Evolutionary conservation across 35 echinoderm and acorn worm species (phyloP).

Genomic region (Apostichopus japonicus): DNA sequence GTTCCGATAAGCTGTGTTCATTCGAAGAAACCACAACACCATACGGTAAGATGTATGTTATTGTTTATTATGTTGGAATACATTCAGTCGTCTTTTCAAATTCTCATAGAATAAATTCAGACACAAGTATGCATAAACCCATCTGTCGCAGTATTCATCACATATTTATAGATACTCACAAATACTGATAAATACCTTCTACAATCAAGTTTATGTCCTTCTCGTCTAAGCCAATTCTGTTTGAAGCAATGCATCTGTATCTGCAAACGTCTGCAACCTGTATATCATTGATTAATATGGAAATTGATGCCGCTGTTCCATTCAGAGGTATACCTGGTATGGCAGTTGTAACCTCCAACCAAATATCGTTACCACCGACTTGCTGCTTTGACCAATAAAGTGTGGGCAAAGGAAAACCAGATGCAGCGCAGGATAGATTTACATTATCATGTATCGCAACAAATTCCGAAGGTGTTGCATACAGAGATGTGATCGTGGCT

Average conservation of each 20-base stretch:
- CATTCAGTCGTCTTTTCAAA: too few species aligned
- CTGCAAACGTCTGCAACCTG: background rate
- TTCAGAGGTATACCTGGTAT: background rate
- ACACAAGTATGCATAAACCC: too few species aligned
- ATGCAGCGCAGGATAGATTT: background rate
- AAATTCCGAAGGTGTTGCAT: background rate
- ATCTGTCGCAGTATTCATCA: too few species aligned
- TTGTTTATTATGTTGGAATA: too few species aligned
- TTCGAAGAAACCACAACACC: too few species aligned
- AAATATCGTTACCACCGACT: background rate
- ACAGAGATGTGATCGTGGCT: background rate
- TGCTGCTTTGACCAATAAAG: conserved; percentile 13
- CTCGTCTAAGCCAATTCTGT: background rate
- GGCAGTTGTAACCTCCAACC: background rate
- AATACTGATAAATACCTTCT: background rate
- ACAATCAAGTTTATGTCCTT: background rate
- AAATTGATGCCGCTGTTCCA: background rate
- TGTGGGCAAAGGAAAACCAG: background rate
- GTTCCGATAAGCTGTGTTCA: too few species aligned
- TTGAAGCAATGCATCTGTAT: background rate
- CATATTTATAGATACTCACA: too few species aligned
- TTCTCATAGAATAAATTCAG: too few species aligned
- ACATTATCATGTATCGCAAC: background rate
- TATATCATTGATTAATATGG: background rate
- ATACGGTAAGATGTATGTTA: too few species aligned